These are phyloP conservation scores for Vireo griseus DNA, from an alignment of 2,797 vertebrate genomes.

Conservation along the genomic window DNA sequence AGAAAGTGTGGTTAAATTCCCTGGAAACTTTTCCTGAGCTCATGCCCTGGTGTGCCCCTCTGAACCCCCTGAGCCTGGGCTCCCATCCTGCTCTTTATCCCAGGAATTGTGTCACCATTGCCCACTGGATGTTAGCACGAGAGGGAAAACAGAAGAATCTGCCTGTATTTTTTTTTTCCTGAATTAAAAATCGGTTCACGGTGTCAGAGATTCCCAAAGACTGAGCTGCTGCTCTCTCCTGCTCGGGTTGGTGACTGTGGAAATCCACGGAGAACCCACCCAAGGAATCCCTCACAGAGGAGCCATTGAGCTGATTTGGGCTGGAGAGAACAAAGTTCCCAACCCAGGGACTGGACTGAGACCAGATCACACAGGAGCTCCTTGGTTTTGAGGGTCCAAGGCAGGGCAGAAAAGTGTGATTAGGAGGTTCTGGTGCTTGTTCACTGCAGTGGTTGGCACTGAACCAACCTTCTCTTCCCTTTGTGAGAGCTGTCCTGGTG, in stretches of 20 bases:
- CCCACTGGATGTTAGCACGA: not conserved
- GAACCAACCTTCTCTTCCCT: too few relatives aligned
- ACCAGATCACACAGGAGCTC: conserved; percentile 73
- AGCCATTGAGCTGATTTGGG: conserved; percentile 83
- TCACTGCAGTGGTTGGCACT: not conserved
- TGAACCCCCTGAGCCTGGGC: fast-evolving
- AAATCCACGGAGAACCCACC: conserved; percentile 93
- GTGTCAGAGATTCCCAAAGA: not conserved
- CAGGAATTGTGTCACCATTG: fast-evolving
- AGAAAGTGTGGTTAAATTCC: not conserved
- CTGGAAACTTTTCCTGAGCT: not conserved
- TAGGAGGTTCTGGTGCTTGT: not conserved
- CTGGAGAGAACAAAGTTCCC: conserved; percentile 89
- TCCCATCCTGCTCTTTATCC: fast-evolving
- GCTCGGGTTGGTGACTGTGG: conserved; percentile 92
- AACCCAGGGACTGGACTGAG: conserved; percentile 87
- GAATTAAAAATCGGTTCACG: fast-evolving
- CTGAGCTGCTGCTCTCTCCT: not conserved
- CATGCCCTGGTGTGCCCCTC: not conserved
- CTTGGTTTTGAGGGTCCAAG: fast-evolving
- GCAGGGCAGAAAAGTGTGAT: not conserved
- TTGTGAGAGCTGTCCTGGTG: not conserved
- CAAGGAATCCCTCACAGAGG: conserved; percentile 95
- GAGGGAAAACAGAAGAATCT: not conserved
- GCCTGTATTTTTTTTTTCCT: not conserved